These are phyloP conservation scores for Sander vitreus DNA, from an alignment of 2,113 vertebrate genomes.

Conservation along the genomic window DNA sequence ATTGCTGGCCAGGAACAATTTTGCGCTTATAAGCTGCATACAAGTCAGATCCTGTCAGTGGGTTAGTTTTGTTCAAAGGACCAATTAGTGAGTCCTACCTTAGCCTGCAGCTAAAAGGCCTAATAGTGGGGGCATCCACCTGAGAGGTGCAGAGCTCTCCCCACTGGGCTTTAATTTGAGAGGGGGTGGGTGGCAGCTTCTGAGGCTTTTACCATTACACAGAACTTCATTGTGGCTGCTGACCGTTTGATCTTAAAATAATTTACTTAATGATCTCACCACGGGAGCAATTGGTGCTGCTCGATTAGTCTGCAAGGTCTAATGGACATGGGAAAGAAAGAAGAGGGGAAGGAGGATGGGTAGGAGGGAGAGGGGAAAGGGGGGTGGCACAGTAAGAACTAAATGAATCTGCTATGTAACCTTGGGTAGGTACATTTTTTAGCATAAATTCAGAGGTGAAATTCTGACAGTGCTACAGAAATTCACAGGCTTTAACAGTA, in stretches of 20 bases:
- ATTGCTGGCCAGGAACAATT: slow-evolving; percentile 89
- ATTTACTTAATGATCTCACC: slow-evolving; percentile 99
- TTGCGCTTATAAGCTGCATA: slow-evolving; percentile 90
- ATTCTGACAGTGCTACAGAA: slow-evolving; percentile 43
- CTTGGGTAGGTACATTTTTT: slow-evolving; percentile 70
- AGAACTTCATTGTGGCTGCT: slow-evolving; percentile 97
- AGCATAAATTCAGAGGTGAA: slow-evolving; percentile 54
- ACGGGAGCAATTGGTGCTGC: slow-evolving; percentile 97
- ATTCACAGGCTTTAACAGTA: slow-evolving; percentile 30
- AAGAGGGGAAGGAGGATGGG: slow-evolving; percentile 83
- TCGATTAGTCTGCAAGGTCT: slow-evolving; percentile 98
- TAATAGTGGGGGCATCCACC: slow-evolving; percentile 93
- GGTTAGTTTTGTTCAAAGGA: slow-evolving; percentile 99
- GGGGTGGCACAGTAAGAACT: slow-evolving; percentile 61
- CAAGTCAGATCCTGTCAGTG: slow-evolving; percentile 97
- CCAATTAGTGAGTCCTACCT: slow-evolving; percentile 99
- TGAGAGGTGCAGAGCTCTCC: slow-evolving; percentile 93
- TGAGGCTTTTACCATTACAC: slow-evolving; percentile 98
- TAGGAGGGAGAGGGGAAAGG: slow-evolving; percentile 40
- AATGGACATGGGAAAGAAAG: slow-evolving; percentile 97
- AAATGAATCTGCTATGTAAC: slow-evolving; percentile 74
- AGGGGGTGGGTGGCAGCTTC: slow-evolving; percentile 85
- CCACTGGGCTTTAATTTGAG: slow-evolving; percentile 96
- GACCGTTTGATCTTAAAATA: slow-evolving; percentile 99
- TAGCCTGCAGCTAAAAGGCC: slow-evolving; percentile 98